These are phyloP conservation scores for Acridotheres tristis DNA, from an alignment of 2,797 vertebrate genomes.

Conservation along the genomic window DNA sequence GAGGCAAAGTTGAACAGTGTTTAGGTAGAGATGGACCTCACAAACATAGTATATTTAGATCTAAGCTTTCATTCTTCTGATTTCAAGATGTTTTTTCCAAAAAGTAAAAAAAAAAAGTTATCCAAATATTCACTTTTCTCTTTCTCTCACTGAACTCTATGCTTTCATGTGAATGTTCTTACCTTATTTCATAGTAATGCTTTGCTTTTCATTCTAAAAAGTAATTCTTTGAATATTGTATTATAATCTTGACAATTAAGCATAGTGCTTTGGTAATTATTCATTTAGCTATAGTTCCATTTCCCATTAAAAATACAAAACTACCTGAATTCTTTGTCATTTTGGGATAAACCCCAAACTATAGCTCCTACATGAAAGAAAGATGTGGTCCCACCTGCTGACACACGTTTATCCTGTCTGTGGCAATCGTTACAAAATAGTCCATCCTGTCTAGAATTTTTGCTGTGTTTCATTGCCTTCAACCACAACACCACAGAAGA, in stretches of 20 bases:
- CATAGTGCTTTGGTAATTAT: not conserved
- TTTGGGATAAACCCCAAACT: not conserved
- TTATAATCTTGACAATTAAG: not conserved
- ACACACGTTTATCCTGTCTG: not conserved
- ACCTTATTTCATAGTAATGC: not conserved
- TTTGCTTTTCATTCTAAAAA: not conserved
- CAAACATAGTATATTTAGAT: not conserved
- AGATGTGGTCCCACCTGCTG: not conserved
- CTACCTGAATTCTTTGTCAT: not conserved
- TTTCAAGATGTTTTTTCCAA: not conserved
- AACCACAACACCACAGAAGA: rapidly evolving
- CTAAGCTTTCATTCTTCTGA: not conserved
- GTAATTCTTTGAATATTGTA: not conserved
- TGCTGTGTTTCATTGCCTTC: not conserved
- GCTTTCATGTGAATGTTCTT: not conserved
- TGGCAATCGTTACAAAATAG: not conserved
- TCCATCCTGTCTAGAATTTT: not conserved
- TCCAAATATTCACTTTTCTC: not conserved
- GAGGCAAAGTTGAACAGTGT: not conserved
- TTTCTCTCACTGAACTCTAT: not conserved
- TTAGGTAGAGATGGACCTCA: not conserved
- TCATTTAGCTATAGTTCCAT: not conserved
- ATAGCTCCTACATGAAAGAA: not conserved
- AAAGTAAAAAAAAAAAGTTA: not conserved
- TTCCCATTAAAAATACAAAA: not conserved